phyloP scores from a whole-genome alignment of 2,888 invertebrate species.

The Lasiommata megera region DNA sequence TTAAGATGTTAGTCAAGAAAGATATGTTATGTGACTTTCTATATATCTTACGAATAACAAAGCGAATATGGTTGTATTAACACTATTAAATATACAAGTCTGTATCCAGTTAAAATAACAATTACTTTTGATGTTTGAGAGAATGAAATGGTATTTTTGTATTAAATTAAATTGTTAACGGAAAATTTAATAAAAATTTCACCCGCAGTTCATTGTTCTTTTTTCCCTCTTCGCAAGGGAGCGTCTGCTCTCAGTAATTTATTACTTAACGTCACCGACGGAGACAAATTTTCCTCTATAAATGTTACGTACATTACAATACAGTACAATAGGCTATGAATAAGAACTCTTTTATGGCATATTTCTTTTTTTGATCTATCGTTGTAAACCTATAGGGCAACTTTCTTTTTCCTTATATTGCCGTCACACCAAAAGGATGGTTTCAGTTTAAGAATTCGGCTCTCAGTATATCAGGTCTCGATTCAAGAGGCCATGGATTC shows the following conservation, averaged over 20 bases:
- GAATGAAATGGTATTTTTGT: neutral
- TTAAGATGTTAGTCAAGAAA: no score
- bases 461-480: no score
- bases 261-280: slow-evolving; percentile 11
- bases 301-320: slow-evolving; percentile 6
- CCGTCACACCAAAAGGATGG: no score
- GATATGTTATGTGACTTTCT: no score
- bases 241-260: slow-evolving; percentile 14
- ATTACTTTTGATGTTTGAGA: neutral
- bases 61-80: no score
- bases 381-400: no score
- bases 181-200: slow-evolving; percentile 13
- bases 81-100: no score
- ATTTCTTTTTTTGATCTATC: neutral
- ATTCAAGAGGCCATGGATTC: no score
- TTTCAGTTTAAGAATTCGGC: no score
- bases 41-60: no score
- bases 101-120: neutral
- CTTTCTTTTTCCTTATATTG: no score
- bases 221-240: slow-evolving; percentile 12
- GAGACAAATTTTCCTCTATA: slow-evolving; percentile 7
- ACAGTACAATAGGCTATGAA: neutral
- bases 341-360: neutral
- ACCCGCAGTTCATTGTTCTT: slow-evolving; percentile 9
- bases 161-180: slow-evolving; percentile 11